Evolutionary conservation across 2,113 vertebrate species (phyloP).

Genomic region (Vireo altiloquus): DNA sequence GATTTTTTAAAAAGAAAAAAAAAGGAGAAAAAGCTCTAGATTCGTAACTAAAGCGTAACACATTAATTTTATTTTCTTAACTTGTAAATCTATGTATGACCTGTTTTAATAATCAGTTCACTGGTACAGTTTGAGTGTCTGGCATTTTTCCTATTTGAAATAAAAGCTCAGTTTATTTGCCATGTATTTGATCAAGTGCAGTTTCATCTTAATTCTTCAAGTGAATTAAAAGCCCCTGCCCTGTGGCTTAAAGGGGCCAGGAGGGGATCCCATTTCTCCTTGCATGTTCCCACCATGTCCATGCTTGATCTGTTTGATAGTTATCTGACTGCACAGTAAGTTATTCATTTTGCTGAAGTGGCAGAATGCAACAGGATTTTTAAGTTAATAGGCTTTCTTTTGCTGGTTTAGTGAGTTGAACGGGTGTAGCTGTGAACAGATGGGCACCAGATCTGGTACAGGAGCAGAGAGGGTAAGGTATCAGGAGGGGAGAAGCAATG

Average conservation of each 20-base stretch:
- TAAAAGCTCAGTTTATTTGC: neutral
- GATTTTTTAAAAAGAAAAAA: fast-evolving
- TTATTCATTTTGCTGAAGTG: neutral
- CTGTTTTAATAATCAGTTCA: neutral
- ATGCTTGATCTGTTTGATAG: neutral
- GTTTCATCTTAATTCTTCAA: neutral
- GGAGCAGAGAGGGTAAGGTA: neutral
- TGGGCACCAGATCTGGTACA: neutral
- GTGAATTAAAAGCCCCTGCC: neutral
- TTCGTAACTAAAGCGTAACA: neutral
- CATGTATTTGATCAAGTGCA: neutral
- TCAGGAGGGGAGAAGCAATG: neutral
- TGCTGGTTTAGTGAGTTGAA: neutral
- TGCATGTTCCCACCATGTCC: neutral
- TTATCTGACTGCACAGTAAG: neutral
- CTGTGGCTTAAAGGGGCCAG: neutral
- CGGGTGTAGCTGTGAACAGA: neutral
- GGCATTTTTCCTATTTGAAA: neutral
- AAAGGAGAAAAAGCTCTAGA: too few species aligned
- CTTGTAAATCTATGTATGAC: neutral
- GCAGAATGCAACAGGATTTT: neutral
- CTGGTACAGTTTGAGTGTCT: neutral
- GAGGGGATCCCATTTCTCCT: neutral
- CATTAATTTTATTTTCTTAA: neutral
- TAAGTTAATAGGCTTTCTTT: neutral